phyloP scores from a whole-genome alignment of 2,797 vertebrate genomes.

The Heteromormyrus szaboi region DNA sequence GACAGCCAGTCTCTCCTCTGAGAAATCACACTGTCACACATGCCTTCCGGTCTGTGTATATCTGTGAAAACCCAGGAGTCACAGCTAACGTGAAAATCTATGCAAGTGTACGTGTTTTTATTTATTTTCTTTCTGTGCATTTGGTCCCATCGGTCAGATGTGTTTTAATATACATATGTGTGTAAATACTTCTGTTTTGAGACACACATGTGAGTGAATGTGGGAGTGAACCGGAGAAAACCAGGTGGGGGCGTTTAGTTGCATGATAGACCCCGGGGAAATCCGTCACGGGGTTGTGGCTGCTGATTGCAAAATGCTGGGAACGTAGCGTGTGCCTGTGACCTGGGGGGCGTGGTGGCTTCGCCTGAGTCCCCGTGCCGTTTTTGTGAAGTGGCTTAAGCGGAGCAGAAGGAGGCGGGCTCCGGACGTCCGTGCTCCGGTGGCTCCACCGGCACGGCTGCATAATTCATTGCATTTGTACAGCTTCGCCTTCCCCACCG shows the following conservation, averaged over 20 bases:
- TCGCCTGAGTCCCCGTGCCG: not conserved
- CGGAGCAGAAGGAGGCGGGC: not conserved
- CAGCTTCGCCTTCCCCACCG: slow-evolving; percentile 23
- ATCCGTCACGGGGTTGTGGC: slow-evolving; percentile 52
- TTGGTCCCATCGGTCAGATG: not conserved
- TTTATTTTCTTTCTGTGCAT: not conserved
- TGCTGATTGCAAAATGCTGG: slow-evolving; percentile 45
- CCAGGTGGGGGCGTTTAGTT: slow-evolving; percentile 33
- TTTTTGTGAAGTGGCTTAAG: not conserved
- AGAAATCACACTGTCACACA: slow-evolving; percentile 12
- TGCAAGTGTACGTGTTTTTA: not conserved
- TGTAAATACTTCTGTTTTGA: not conserved
- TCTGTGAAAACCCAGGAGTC: slow-evolving; percentile 9
- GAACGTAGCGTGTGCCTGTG: slow-evolving; percentile 14
- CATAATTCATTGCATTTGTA: slow-evolving; percentile 39
- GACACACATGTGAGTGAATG: not conserved
- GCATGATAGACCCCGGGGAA: slow-evolving; percentile 50
- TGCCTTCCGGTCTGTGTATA: not conserved
- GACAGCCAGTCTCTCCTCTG: slow-evolving; percentile 4
- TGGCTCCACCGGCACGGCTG: slow-evolving; percentile 12
- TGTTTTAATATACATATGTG: not conserved
- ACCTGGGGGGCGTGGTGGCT: not conserved
- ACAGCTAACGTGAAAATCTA: slow-evolving; percentile 20
- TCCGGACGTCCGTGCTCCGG: not conserved
- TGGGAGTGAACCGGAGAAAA: slow-evolving; percentile 29